phyloP scores from a whole-genome alignment of 1,140 invertebrate genomes.

The Cherax quadricarinatus region DNA sequence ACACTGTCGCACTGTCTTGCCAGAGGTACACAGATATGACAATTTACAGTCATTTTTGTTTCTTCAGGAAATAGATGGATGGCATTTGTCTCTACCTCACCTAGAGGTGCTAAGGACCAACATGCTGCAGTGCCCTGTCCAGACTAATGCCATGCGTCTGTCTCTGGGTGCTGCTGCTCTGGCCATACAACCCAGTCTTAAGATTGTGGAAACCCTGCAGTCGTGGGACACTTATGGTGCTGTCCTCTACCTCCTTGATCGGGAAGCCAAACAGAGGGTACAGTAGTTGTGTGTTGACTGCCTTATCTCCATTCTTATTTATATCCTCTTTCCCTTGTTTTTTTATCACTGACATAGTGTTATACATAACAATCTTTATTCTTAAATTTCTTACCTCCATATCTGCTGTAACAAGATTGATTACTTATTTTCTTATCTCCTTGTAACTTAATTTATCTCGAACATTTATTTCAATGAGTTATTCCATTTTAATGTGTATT shows the following conservation, averaged over 20 bases:
- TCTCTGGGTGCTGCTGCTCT: constrained; percentile 26
- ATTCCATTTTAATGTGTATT: too few species aligned
- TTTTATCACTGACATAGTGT: too few species aligned
- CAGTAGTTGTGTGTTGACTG: neutral
- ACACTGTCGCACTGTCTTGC: too few species aligned
- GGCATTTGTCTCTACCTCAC: constrained; percentile 28
- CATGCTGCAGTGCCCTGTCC: neutral
- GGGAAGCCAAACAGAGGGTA: constrained; percentile 40
- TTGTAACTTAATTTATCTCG: too few species aligned
- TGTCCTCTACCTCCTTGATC: constrained; percentile 19
- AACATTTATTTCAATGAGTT: too few species aligned
- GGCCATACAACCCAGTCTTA: constrained; percentile 30
- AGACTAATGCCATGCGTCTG: constrained; percentile 6
- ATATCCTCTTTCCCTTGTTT: too few species aligned
- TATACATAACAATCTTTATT: too few species aligned
- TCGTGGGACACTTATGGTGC: constrained; percentile 17
- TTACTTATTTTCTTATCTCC: too few species aligned
- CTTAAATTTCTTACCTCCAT: too few species aligned
- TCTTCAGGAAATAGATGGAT: constrained; percentile 10
- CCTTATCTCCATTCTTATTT: neutral
- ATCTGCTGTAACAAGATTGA: too few species aligned
- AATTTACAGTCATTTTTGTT: too few species aligned
- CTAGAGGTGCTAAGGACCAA: constrained; percentile 39
- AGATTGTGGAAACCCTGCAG: neutral
- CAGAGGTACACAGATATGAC: too few species aligned